These are phyloP conservation scores for Actinemys pallida DNA, from an alignment of 2,113 vertebrate genomes.

Conservation along the genomic window DNA sequence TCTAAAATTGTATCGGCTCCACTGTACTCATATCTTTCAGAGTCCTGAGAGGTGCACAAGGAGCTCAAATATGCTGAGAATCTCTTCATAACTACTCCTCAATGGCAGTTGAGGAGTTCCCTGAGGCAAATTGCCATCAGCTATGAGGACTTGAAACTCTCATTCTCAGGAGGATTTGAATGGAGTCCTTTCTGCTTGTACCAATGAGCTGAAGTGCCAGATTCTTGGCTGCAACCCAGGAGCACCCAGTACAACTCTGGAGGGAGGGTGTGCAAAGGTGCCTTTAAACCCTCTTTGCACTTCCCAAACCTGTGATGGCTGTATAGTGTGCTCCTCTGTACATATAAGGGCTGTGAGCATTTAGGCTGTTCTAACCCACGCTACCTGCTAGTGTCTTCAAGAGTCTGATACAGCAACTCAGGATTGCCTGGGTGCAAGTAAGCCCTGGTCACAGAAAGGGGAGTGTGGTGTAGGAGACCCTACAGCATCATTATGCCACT, in stretches of 20 bases:
- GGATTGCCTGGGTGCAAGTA: neutral
- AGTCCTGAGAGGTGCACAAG: neutral
- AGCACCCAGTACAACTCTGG: rapidly evolving
- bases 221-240: neutral
- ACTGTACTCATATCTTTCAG: neutral
- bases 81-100: neutral
- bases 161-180: neutral
- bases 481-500: neutral
- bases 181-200: neutral
- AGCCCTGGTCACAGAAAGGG: neutral
- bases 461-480: neutral
- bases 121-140: neutral
- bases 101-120: neutral
- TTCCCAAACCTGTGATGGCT: neutral
- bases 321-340: neutral
- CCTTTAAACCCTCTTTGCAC: neutral
- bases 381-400: neutral
- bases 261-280: rapidly evolving
- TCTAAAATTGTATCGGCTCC: neutral
- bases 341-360: neutral
- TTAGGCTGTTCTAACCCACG: neutral
- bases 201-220: neutral
- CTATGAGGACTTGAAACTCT: neutral
- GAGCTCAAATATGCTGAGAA: neutral
- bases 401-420: neutral